These are phyloP conservation scores for Pheosia gnoma DNA, from an alignment of 2,888 invertebrate species.

Conservation along the genomic window DNA sequence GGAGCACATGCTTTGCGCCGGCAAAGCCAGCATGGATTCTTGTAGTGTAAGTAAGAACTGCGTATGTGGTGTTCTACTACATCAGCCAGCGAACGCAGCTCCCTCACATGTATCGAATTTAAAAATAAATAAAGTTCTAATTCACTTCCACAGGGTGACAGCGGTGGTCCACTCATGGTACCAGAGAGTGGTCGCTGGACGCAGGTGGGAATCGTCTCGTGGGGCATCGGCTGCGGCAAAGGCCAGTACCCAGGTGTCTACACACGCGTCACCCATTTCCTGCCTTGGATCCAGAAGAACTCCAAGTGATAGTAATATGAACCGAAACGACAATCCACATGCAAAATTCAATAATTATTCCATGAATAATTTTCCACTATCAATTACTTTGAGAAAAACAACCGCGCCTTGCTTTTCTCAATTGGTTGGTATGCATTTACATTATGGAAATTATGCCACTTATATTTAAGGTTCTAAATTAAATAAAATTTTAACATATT, in stretches of 20 bases:
- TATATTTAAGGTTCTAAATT: slow-evolving; percentile 48
- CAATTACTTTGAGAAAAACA: slow-evolving; percentile 81
- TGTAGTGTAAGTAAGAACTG: slow-evolving; percentile 88
- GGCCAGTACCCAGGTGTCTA: slow-evolving; percentile 96
- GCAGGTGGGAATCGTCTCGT: slow-evolving; percentile 94
- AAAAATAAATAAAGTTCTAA: too few species aligned
- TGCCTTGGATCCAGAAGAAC: slow-evolving; percentile 95
- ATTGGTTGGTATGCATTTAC: slow-evolving; percentile 59
- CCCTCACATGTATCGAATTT: too few species aligned
- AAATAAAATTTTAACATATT: slow-evolving; percentile 37
- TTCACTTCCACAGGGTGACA: slow-evolving; percentile 87
- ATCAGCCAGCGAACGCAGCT: too few species aligned
- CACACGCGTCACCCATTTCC: slow-evolving; percentile 91
- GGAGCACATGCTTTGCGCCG: slow-evolving; percentile 94
- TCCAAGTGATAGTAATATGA: slow-evolving; percentile 78
- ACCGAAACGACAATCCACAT: slow-evolving; percentile 8
- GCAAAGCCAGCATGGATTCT: slow-evolving; percentile 92
- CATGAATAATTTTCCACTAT: slow-evolving; percentile 36
- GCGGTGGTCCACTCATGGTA: slow-evolving; percentile 94
- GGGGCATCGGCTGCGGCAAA: slow-evolving; percentile 96
- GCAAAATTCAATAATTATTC: slow-evolving; percentile 33
- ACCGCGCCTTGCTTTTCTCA: slow-evolving; percentile 77
- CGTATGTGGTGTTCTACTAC: background rate
- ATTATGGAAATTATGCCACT: slow-evolving; percentile 57
- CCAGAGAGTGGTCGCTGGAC: slow-evolving; percentile 90